Conservation (phyloP, 2,113 vertebrate species). For the Meriones unguiculatus region DNA sequence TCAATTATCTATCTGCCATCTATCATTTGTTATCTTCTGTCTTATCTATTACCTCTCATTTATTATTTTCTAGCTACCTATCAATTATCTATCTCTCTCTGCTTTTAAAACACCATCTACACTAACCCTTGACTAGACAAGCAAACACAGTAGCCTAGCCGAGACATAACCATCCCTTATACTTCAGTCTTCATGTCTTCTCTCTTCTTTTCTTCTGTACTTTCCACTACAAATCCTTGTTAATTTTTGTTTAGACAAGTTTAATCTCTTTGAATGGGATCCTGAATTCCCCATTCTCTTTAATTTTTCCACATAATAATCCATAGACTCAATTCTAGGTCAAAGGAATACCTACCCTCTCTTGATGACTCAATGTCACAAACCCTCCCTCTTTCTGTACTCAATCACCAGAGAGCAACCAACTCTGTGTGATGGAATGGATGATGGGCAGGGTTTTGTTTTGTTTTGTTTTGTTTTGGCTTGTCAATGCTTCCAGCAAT, state of each 20-base stretch:
- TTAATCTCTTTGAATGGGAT: background rate
- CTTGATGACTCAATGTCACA: background rate
- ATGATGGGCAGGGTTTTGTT: background rate
- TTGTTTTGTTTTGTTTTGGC: background rate
- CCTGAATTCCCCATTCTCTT: background rate
- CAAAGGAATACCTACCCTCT: background rate
- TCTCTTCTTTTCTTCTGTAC: background rate
- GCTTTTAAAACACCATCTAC: background rate
- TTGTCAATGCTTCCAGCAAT: constrained; percentile 2
- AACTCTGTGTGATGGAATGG: background rate
- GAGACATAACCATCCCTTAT: background rate
- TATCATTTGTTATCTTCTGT: background rate
- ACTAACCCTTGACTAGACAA: background rate
- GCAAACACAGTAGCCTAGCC: background rate
- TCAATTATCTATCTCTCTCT: background rate
- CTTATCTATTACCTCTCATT: background rate
- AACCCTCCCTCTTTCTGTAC: background rate
- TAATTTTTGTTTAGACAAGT: background rate
- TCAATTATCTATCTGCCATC: background rate
- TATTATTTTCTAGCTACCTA: background rate
- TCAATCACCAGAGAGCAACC: background rate
- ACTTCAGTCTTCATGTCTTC: background rate
- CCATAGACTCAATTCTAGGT: background rate
- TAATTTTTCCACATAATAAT: background rate
- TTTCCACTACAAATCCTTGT: background rate